A percentile compares a stretch with the other conserved stretches of the same genome.
Conservation (phyloP, 2,888 invertebrate species). For the Dioctria rufipes region DNA sequence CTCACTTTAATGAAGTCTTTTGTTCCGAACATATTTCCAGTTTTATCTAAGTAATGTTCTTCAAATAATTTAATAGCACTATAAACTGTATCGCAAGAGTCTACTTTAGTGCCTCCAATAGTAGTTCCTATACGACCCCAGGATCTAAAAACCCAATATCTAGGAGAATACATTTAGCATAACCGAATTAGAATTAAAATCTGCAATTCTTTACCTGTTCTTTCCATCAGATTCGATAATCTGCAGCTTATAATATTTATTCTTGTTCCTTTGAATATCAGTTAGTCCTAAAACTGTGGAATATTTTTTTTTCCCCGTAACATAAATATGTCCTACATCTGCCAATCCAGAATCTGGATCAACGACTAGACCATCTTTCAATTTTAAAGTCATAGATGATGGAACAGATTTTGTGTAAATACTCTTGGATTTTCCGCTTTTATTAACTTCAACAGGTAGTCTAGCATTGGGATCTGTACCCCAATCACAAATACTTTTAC, state of each 20-base stretch:
- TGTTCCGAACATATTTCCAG: constrained; percentile 84
- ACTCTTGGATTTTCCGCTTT: constrained; percentile 76
- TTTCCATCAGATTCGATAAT: constrained; percentile 82
- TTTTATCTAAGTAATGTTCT: constrained; percentile 81
- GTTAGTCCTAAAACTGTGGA: constrained; percentile 87
- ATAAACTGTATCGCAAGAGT: constrained; percentile 71
- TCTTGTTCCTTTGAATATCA: constrained; percentile 88
- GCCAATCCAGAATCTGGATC: constrained; percentile 91
- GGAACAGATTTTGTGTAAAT: constrained; percentile 75
- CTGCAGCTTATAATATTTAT: constrained; percentile 96
- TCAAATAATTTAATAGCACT: constrained; percentile 79
- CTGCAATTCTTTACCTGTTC: constrained; percentile 72
- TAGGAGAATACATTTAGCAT: constrained; percentile 62
- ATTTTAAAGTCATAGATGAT: constrained; percentile 77
- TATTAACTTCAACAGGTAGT: constrained; percentile 73
- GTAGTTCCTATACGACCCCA: constrained; percentile 99
- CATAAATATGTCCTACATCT: constrained; percentile 85
- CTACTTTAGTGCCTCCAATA: constrained; percentile 83
- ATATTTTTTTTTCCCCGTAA: constrained; percentile 76
- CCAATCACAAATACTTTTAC: constrained; percentile 86
- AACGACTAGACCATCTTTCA: constrained; percentile 90
- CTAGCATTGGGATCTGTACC: constrained; percentile 77
- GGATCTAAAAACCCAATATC: constrained; percentile 87
- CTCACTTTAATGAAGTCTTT: constrained; percentile 78
- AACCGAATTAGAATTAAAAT: not conserved